Percentiles rank a stretch among this genome's conserved stretches.
Evolutionary conservation across 2,888 invertebrate genomes (phyloP).

Genomic region (Agrochola macilenta): DNA sequence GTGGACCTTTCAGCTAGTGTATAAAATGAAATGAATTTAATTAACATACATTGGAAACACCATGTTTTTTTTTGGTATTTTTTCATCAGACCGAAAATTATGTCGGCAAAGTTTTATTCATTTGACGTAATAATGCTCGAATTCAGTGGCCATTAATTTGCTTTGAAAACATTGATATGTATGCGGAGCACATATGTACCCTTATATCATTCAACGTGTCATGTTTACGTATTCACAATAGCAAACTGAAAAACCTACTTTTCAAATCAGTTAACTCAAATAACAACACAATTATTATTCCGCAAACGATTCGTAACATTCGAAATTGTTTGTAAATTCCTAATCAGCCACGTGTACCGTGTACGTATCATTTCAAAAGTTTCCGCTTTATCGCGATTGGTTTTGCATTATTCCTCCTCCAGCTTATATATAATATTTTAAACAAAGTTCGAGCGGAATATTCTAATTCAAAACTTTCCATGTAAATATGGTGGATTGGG

Average conservation of each 20-base stretch:
- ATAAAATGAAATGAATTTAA: constrained; percentile 49
- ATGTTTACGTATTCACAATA: constrained; percentile 49
- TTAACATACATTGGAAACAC: constrained; percentile 28
- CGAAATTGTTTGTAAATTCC: constrained; percentile 70
- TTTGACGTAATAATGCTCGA: constrained; percentile 16
- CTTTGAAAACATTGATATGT: constrained; percentile 1
- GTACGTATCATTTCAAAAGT: constrained; percentile 73
- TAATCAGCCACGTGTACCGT: constrained; percentile 74
- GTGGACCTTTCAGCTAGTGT: constrained; percentile 40
- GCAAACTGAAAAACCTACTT: constrained; percentile 45
- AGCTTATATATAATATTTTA: constrained; percentile 79
- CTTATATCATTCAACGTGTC: constrained; percentile 54
- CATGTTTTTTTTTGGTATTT: constrained; percentile 12
- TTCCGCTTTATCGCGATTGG: constrained; percentile 78
- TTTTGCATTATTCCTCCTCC: constrained; percentile 77
- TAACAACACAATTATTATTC: constrained; percentile 60
- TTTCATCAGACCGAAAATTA: neutral
- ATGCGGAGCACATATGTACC: constrained; percentile 22
- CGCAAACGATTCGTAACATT: constrained; percentile 50
- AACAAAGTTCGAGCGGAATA: constrained; percentile 75
- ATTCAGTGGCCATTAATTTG: constrained; percentile 5
- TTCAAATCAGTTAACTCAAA: constrained; percentile 56
- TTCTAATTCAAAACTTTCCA: constrained; percentile 77
- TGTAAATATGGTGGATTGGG: constrained; percentile 77
- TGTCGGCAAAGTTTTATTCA: constrained; percentile 12